Evolutionary conservation across 2,797 vertebrate species (phyloP), one percentile per base, ranked within the genome.

Genomic region (Ctenochaetus hawaiiensis): DNA sequence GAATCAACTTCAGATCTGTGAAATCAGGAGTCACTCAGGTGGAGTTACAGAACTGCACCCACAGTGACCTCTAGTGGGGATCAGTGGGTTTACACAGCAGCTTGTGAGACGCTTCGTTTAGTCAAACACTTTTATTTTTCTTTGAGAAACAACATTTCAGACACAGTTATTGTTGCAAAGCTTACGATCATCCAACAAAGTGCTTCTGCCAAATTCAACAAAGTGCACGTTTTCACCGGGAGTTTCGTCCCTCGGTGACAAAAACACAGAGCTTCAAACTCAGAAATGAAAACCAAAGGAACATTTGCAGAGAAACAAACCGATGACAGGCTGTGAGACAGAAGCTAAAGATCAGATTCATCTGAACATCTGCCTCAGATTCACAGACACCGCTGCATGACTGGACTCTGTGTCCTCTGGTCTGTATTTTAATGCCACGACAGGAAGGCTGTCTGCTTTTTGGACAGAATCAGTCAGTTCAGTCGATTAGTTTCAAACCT

Each of bases 161-260:
- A 51, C 66, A 43, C 60, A 43, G 44, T 48, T 8, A 30, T 44
- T 8, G 8, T 10, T 47, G 67, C 59, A 61, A 81, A 81, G 79
- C n/a, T 17, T 49, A 53, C 10, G n/a, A 64, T 56, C 43, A 6
- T 48, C 45, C 13, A 43, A 77, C 52, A 82, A 80, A 77, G 73
- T 82, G 73, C 73, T 69, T 72, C 67, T 62, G 59, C 18, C 45
- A 65, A 66, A 72, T 57, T 43, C n/a, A 60, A 68, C 30, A 78
- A 79, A 78, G 85, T 84, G 78, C 78, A 68, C 67, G 23, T 12
- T 51, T 54, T 34, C 16, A 22, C 13, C 2, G 52, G 26, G 48
- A n/a, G 13, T 26, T 39, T 56, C 26, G 18, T 69, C 67, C 13
- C 23, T 2, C 26, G 23, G n/a, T 3, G 45, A 23, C 20, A 22